These are phyloP conservation scores for Salminus brasiliensis DNA, from an alignment of 2,113 vertebrate species.

Conservation along the genomic window DNA sequence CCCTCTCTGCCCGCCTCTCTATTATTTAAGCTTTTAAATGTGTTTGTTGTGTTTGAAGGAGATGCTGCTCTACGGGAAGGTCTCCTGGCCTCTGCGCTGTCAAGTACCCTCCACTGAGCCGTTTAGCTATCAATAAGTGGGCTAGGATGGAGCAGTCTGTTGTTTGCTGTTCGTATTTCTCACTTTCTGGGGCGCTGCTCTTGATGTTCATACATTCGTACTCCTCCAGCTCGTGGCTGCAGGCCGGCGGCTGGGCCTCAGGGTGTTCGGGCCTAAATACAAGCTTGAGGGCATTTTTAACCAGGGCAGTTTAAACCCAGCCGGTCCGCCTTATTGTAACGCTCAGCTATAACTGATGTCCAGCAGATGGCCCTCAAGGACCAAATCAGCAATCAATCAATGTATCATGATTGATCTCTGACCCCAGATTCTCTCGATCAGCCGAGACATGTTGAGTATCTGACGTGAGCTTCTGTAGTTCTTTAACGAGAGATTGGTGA, in stretches of 20 bases:
- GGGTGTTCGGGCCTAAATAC: too few relatives aligned
- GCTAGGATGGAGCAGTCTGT: background rate
- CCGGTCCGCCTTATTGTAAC: too few relatives aligned
- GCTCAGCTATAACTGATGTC: too few relatives aligned
- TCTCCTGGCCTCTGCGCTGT: slow-evolving; percentile 17
- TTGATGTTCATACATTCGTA: background rate
- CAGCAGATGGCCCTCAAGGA: too few relatives aligned
- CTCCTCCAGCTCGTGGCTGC: background rate
- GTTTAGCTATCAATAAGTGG: background rate
- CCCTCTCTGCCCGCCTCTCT: slow-evolving; percentile 34
- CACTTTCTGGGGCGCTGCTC: background rate
- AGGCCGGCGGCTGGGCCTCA: background rate
- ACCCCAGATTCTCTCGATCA: too few relatives aligned
- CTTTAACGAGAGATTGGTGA: too few relatives aligned
- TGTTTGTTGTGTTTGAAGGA: slow-evolving; percentile 51
- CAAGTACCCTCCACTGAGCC: slow-evolving; percentile 27
- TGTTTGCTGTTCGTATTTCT: background rate
- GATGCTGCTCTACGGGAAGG: slow-evolving; percentile 23
- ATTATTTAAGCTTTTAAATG: slow-evolving; percentile 63
- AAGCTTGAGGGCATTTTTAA: too few relatives aligned
- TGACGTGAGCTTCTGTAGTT: too few relatives aligned
- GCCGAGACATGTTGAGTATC: too few relatives aligned
- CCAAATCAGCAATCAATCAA: too few relatives aligned
- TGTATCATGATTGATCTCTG: too few relatives aligned
- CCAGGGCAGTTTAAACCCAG: too few relatives aligned